These are phyloP conservation scores for Caenorhabditis tropicalis DNA, from an alignment of 1,140 invertebrate species.

Conservation along the genomic window DNA sequence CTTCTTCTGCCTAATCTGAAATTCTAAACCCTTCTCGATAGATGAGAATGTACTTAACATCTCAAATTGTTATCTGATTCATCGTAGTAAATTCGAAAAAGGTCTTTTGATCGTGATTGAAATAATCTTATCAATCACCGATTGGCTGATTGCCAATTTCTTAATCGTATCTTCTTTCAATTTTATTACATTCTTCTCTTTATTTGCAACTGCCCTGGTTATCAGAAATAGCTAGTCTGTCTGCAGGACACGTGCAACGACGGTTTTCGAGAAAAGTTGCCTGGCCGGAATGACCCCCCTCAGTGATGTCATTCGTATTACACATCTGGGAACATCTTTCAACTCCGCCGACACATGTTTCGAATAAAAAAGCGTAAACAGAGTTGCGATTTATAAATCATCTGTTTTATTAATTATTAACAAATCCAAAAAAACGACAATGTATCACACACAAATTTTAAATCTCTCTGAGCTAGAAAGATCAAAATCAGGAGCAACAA, in stretches of 20 bases:
- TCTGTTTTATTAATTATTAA: slow-evolving; percentile 46
- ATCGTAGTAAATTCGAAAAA: background rate
- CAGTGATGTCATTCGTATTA: slow-evolving; percentile 10
- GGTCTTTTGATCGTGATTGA: background rate
- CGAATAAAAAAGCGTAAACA: background rate
- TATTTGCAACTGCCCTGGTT: too few species aligned
- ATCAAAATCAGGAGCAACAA: background rate
- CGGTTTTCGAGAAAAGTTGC: too few species aligned
- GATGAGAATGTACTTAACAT: too few species aligned
- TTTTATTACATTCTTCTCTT: background rate
- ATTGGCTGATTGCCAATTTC: background rate
- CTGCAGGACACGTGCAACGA: background rate
- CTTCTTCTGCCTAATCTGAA: too few species aligned
- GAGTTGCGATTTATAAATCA: background rate
- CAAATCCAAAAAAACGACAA: slow-evolving; percentile 29
- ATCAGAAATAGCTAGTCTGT: too few species aligned
- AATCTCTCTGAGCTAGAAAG: too few species aligned
- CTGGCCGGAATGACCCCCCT: background rate
- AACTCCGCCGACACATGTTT: background rate
- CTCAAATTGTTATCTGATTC: too few species aligned
- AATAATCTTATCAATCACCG: background rate
- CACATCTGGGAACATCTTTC: background rate
- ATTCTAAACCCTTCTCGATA: too few species aligned
- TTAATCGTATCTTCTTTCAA: background rate
- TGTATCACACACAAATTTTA: background rate